Evolutionary conservation across 1,140 invertebrate species (phyloP), one percentile per base, ranked within the genome.

Genomic region (Drosophila erecta): DNA sequence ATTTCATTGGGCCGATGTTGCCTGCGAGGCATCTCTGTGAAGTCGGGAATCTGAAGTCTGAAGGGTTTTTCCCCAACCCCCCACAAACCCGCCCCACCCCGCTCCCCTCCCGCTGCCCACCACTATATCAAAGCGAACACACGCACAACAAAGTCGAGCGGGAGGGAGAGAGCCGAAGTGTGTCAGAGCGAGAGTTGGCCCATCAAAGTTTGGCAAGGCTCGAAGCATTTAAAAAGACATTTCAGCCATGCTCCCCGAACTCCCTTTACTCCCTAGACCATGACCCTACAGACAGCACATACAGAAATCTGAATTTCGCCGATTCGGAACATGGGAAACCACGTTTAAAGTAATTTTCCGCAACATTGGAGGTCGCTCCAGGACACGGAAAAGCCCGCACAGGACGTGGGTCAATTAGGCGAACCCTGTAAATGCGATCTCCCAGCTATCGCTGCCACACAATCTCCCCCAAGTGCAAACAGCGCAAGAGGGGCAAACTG

Each of bases 291-390:
- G 4, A n/a, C n/a, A 38, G 40, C 49, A 53, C 58, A 62, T 69
- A 35, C 41, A 69, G 65, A 20, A 27, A 6, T 20, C 7, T 22
- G 33, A 38, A 27, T 27, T 49, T 10, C 14, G 2, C 4, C 38
- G 17, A 38, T 14, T 11, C 7, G 35, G 41, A 8, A 17, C 14
- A 20, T 12, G 20, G 43, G 8, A 20, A 53, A 40, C 55, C 70
- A 47, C 64, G 74, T 87, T 78, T 81, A 62, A 86, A 81, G 77
- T 69, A 75, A 86, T 86, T 85, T 86, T 86, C 55, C 69, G 64
- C 78, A 78, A 81, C 81, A 86, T 86, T 81, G 81, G 85, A 47
- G 69, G 65, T 46, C 65, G 81, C 64, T 71, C 69, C 59, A 17
- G 38, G 50, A 60, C 43, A 27, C 47, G 35, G 35, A 11, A 41